A percentile compares a stretch with the other conserved stretches of the same genome.
These are phyloP conservation scores for Phorcus lineatus DNA, from an alignment of 2,888 invertebrate genomes.

Conservation along the genomic window DNA sequence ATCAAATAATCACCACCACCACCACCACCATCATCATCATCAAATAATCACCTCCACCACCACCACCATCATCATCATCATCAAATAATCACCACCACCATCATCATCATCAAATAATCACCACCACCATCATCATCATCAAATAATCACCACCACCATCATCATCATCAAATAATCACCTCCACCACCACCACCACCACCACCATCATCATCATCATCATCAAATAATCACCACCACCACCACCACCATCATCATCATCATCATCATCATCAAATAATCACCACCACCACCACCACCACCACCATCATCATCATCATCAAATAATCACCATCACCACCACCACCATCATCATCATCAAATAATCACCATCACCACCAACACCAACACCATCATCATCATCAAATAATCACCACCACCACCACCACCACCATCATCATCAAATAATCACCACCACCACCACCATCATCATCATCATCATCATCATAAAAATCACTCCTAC, in stretches of 20 bases:
- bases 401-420: no score
- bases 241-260: background rate
- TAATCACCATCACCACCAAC: background rate
- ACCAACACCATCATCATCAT: conserved; percentile 1
- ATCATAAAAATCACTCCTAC: background rate
- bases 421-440: no score
- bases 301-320: background rate
- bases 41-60: no score
- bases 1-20: no score
- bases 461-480: conserved; percentile 14
- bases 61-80: no score
- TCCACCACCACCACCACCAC: background rate
- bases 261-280: no score
- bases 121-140: no score
- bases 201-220: background rate
- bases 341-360: no score
- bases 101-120: conserved; percentile 9
- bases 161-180: no score
- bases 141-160: no score
- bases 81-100: background rate
- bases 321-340: no score
- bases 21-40: no score
- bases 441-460: background rate
- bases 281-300: background rate
- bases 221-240: background rate